Evolutionary conservation across 2,888 invertebrate species (phyloP), one percentile per base, ranked within the genome.

Genomic region (Notodonta dromedarius): DNA sequence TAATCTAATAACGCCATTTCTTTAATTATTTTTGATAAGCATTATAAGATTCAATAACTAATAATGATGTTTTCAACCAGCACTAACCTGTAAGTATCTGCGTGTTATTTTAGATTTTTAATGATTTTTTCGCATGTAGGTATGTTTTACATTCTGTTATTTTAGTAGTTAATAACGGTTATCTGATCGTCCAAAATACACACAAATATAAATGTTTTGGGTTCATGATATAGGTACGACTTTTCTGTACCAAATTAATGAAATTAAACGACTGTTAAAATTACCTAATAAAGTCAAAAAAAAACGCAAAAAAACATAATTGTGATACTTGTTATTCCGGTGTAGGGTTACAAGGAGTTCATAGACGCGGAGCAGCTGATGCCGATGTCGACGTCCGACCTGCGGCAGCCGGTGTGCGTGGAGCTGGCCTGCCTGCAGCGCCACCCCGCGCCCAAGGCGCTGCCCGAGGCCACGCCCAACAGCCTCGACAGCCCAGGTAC

Each of bases 341-440:
- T 78, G 66, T 87, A 98, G 98, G 97, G 97, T 82, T 97, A 96
- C 94, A 97, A 97, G 94, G 97, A 98, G 88, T 97, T 97, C 94
- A 96, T 97, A 86, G 98, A 98, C 91, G 97, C 98, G 65, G 98
- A 98, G 94, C 97, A 97, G 86, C 94, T 97, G 80, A 97, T 98
- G 96, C 97, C 97, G 69, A 95, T 97, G 90, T 94, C 97, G 65
- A 97, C 97, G 67, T 97, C 97, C 78, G 97, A 98, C 90, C 95
- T 97, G 89, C 96, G 96, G 71, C 96, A 96, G 83, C 97, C 97
- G 54, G 96, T 97, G 74, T 97, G 97, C 86, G 95, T 97, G 77
- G 97, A 97, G 89, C 95, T 97, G 94, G 95, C 95, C 73, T 94
- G 95, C 68, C 85, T 96, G 71, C 94, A 94, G 77, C 90, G 94